Base-by-base conservation (phyloP, 2,888 invertebrate species). In the Hetaerina titia region DNA sequence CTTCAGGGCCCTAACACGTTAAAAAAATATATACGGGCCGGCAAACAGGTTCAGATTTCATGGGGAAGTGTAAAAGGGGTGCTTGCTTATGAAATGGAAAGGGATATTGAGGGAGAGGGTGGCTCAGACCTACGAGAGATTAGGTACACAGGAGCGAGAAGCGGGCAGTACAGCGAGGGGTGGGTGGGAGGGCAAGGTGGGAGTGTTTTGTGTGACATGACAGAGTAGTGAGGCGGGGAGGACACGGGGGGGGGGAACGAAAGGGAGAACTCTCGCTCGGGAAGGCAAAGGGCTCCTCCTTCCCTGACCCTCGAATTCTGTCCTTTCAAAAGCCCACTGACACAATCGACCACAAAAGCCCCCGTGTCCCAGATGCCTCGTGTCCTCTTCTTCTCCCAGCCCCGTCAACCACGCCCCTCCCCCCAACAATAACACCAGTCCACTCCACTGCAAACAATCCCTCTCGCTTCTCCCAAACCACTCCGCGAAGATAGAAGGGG, bases 341-440 rank as follows among this genome's bases (percentile, higher is more conserved):
- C 90, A 90, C 64, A 90, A 90, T 90, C 90, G 90, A 90, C 90
- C 90, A 90, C 90, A 90, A 90, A 81, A 64, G 90, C 60, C 90
- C 31, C 64, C 90, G 63, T 90, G 90, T 90, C 90, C 90, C 90
- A 90, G 90, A 90, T 90, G 90, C 90, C 64, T 90, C 45, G 45
- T 25, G 81, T 9, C 25, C 81, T 11, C 25, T 81, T 81, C 81
- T 81, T 81, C 81, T 81, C 25, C 81, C 81, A 31, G 22, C 8
- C 22, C 25, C 5, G 11, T 45, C 45, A 45, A 7, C n/a, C 69
- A 17, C 69, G 19, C 69, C 69, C 22, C 6, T 69, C 22, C 69
- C 89, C 15, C 89, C 58, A 11, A 45, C 45, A 45, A 4, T 45
- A 45, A 45, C 89, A n/a, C 58, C 58, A 22, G 7, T n/a, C 89